Conservation (phyloP, 2,113 vertebrate species). For the Hydropotes inermis region DNA sequence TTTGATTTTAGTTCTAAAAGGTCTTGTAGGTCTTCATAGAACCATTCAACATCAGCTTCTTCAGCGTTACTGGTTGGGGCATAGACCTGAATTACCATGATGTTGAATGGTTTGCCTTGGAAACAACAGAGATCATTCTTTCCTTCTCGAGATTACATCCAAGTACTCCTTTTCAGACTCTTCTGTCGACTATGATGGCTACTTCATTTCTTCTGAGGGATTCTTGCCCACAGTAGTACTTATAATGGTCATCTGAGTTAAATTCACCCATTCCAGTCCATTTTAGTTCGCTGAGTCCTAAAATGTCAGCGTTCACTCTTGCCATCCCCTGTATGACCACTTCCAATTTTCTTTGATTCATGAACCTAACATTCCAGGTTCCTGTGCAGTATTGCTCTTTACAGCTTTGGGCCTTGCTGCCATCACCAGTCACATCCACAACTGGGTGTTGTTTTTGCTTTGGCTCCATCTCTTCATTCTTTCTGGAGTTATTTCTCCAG, state of each 20-base stretch:
- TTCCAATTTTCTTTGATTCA: not conserved
- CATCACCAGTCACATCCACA: not conserved
- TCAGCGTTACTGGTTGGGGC: not conserved
- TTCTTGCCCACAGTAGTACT: not conserved
- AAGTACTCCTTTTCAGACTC: accelerated
- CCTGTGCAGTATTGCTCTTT: not conserved
- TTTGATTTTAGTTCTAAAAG: not conserved
- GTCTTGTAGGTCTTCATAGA: not conserved
- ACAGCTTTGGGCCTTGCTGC: not conserved
- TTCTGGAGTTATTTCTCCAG: not conserved
- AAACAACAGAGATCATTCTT: not conserved
- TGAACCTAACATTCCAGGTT: not conserved
- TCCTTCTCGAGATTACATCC: not conserved
- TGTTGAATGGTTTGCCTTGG: not conserved
- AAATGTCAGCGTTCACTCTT: not conserved
- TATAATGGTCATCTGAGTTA: not conserved
- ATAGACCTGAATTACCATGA: not conserved
- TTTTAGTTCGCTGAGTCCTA: not conserved
- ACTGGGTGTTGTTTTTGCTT: not conserved
- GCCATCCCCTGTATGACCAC: not conserved
- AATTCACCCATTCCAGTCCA: not conserved
- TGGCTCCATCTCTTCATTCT: not conserved
- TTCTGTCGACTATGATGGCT: not conserved
- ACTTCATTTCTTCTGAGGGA: not conserved
- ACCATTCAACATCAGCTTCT: not conserved